Conservation (phyloP, 37 sponge, comb jelly and placozoan genomes). For the Chondrosia reniformis region DNA sequence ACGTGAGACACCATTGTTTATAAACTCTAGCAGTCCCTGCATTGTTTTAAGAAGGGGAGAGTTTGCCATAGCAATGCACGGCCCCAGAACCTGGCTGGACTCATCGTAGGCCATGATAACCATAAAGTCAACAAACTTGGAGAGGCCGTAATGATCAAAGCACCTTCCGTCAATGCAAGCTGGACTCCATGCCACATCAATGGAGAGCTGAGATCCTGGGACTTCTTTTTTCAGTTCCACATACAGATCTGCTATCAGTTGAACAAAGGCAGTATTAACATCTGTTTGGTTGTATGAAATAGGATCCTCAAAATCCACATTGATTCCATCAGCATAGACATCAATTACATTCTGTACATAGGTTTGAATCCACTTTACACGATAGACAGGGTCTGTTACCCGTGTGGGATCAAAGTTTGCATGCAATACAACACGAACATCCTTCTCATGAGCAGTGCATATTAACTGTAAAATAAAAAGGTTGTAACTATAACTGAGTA, state of each 20-base stretch:
- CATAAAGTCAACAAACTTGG: conserved; percentile 53
- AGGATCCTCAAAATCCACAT: conserved; percentile 75
- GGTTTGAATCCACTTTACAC: conserved; percentile 29
- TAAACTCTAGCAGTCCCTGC: conserved; percentile 40
- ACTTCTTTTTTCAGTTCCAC: background rate
- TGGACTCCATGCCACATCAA: conserved; percentile 82
- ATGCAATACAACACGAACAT: conserved; percentile 50
- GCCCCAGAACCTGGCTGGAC: conserved; percentile 68
- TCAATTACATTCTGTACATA: conserved; percentile 30
- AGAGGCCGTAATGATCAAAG: conserved; percentile 53
- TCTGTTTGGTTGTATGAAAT: conserved; percentile 18
- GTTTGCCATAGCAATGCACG: conserved; percentile 80
- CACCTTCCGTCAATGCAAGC: conserved; percentile 76
- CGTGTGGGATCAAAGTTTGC: conserved; percentile 27
- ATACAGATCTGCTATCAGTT: background rate
- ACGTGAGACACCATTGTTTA: conserved; percentile 42
- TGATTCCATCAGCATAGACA: conserved; percentile 66
- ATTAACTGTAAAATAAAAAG: background rate
- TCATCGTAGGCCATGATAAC: conserved; percentile 92
- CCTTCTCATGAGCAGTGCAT: conserved; percentile 61
- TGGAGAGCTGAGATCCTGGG: conserved; percentile 46
- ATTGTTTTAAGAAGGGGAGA: conserved; percentile 49
- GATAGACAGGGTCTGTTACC: conserved; percentile 5
- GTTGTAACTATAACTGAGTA: background rate
- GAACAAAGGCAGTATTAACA: conserved; percentile 8